Percentiles rank a stretch among this genome's conserved stretches.
phyloP scores from a whole-genome alignment of 2,888 invertebrate species.

The Apocheima hispidaria region DNA sequence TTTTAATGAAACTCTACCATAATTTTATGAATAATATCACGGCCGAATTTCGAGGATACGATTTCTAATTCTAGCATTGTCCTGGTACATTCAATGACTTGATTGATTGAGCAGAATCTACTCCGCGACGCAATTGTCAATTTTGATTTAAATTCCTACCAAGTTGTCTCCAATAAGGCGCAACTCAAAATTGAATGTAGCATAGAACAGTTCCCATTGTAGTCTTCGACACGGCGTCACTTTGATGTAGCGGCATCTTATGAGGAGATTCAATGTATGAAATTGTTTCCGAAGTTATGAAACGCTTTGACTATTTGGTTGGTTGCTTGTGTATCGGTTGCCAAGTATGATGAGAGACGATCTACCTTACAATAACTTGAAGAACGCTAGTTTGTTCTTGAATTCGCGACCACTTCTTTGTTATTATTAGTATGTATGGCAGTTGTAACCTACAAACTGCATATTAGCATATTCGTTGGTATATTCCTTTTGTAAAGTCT shows the following conservation, averaged over 20 bases:
- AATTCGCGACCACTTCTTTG: no score
- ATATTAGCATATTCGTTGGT: no score
- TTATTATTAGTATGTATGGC: no score
- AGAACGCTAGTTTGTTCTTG: background rate
- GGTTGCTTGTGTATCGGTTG: background rate
- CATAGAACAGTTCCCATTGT: conserved; percentile 30
- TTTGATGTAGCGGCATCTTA: conserved; percentile 33
- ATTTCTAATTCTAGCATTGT: conserved; percentile 25
- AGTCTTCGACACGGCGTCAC: conserved; percentile 22
- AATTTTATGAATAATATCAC: conserved; percentile 4
- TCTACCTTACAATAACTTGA: background rate
- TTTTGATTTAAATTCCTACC: conserved; percentile 36
- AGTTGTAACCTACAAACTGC: no score
- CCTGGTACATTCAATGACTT: conserved; percentile 24
- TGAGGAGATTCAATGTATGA: conserved; percentile 29
- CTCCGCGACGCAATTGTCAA: conserved; percentile 29
- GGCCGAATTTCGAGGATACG: conserved; percentile 11
- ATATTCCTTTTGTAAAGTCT: no score
- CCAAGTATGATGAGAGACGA: background rate
- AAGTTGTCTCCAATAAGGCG: conserved; percentile 35
- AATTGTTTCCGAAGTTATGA: conserved; percentile 30
- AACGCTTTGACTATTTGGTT: conserved; percentile 1
- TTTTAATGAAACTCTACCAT: background rate
- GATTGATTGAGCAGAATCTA: conserved; percentile 35
- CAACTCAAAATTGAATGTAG: conserved; percentile 31